Evolutionary conservation across 2,888 invertebrate species (phyloP).

Genomic region (Gastracanthus pulcherrimus): DNA sequence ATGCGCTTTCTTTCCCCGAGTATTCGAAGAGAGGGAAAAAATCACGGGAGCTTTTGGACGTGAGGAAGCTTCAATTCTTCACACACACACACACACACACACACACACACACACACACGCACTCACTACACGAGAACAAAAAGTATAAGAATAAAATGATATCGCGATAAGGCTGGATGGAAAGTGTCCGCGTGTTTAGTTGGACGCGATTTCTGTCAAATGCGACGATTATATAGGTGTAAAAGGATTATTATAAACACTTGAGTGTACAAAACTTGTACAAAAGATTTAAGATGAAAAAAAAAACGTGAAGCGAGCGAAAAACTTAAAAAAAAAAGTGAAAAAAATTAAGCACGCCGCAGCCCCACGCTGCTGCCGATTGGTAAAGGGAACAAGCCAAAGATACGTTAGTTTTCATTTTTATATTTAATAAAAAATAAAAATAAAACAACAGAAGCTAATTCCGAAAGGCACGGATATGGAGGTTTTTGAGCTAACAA

Average conservation of each 20-base stretch:
- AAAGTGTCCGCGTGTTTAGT: not conserved
- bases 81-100: slow-evolving; percentile 47
- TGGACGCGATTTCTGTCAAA: slow-evolving; percentile 26
- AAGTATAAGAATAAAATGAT: slow-evolving; percentile 38
- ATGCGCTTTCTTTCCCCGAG: not conserved
- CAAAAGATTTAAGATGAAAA: slow-evolving; percentile 63
- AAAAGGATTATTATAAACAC: slow-evolving; percentile 54
- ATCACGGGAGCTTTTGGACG: not conserved
- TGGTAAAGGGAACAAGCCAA: slow-evolving; percentile 92
- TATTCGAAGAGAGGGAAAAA: slow-evolving; percentile 53
- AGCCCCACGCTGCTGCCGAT: slow-evolving; percentile 78
- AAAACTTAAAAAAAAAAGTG: slow-evolving; percentile 60
- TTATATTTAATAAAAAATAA: slow-evolving; percentile 82
- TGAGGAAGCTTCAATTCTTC: not conserved
- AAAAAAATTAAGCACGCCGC: slow-evolving; percentile 71
- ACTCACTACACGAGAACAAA: slow-evolving; percentile 45
- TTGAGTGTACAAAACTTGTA: slow-evolving; percentile 73
- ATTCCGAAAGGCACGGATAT: slow-evolving; percentile 17
- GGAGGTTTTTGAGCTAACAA: not conserved
- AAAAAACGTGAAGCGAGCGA: not conserved
- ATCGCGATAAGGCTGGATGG: slow-evolving; percentile 25
- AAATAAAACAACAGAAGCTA: slow-evolving; percentile 81
- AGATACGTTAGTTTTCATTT: slow-evolving; percentile 87
- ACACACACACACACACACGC: slow-evolving; percentile 46
- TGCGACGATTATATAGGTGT: slow-evolving; percentile 7